Base-by-base conservation (phyloP, 2,888 invertebrate species). In the Didymodactylos carnosus region DNA sequence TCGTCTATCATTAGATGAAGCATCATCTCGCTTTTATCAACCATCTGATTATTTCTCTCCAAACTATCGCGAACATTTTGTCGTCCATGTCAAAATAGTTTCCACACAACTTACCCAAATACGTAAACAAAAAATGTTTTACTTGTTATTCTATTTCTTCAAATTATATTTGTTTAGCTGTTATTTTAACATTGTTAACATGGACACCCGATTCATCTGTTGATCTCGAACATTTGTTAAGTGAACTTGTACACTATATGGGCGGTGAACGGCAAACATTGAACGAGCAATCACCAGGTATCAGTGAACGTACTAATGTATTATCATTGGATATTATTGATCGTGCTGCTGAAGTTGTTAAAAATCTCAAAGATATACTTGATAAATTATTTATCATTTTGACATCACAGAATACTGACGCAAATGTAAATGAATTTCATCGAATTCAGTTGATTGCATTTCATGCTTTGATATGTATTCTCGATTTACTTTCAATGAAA, bases 51-150 rank as follows among this genome's bases (percentile, higher is more conserved):
- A 62, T 62, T 62, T 62, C 11, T 62, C 62, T 11, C 62, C 62
- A 29, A 62, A 35, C 35, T 62, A 62, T 62, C 62, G 62, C 35
- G 62, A 62, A 62, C 62, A 62, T 35, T 62, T 62, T 62, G 35
- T 62, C 11, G 62, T 74, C n/a, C 71, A 62, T 69, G 74, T 74
- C 23, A 74, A 74, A 74, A 71, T 74, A 23, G 71, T 74, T 19
- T 94, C 94, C 29, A 94, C 94, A n/a, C 95, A 95, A 83, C 86
- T 94, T 13, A 94, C 95, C 0, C 94, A 94, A 84, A 94, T 94
- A 81, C 90, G 91, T 90, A 82, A 77, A 78, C 23, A 16, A 27
- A 53, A n/a, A 16, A 25, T n/a, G 14, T 10, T 23, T 25, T 70
- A 11, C 1, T 19, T n/a, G 1, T 72, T 13, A 16, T 19, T 49